Percentiles rank a stretch among this genome's conserved stretches.
Conservation (phyloP, 2,797 vertebrate species). For the Etheostoma perlongum region DNA sequence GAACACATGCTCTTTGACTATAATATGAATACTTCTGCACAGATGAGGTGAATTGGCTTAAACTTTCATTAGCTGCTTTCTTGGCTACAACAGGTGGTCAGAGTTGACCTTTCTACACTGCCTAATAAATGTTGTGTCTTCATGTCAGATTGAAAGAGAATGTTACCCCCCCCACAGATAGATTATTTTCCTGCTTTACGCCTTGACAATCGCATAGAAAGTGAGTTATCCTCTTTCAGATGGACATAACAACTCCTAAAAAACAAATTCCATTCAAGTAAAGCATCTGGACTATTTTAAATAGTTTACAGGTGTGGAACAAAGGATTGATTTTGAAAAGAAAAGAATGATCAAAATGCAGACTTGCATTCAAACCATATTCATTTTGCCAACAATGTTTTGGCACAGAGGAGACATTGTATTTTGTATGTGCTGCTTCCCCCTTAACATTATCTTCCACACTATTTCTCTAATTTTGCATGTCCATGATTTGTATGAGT, state of each 20-base stretch:
- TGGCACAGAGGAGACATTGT: slow-evolving; percentile 47
- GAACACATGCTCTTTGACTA: slow-evolving; percentile 15
- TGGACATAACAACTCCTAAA: slow-evolving; percentile 36
- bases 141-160: slow-evolving; percentile 72
- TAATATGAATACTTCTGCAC: slow-evolving; percentile 23
- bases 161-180: slow-evolving; percentile 36
- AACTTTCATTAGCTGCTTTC: slow-evolving; percentile 51
- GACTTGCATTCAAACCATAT: slow-evolving; percentile 58
- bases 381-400: slow-evolving; percentile 54
- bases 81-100: slow-evolving; percentile 76
- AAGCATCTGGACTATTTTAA: slow-evolving; percentile 61
- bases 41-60: slow-evolving; percentile 21
- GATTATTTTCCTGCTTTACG: slow-evolving; percentile 66
- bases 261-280: slow-evolving; percentile 23
- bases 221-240: slow-evolving; percentile 55
- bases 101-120: slow-evolving; percentile 65
- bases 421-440: slow-evolving; percentile 36
- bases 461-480: slow-evolving; percentile 15
- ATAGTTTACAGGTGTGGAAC: slow-evolving; percentile 42
- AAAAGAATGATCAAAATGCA: slow-evolving; percentile 58
- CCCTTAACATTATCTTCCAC: slow-evolving; percentile 48
- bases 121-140: slow-evolving; percentile 78
- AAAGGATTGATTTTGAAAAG: slow-evolving; percentile 53
- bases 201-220: slow-evolving; percentile 43
- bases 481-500: slow-evolving; percentile 32